Percentiles rank a stretch among this genome's conserved stretches.
Conservation (phyloP, 2,888 invertebrate genomes). For the Drosophila prolongata region DNA sequence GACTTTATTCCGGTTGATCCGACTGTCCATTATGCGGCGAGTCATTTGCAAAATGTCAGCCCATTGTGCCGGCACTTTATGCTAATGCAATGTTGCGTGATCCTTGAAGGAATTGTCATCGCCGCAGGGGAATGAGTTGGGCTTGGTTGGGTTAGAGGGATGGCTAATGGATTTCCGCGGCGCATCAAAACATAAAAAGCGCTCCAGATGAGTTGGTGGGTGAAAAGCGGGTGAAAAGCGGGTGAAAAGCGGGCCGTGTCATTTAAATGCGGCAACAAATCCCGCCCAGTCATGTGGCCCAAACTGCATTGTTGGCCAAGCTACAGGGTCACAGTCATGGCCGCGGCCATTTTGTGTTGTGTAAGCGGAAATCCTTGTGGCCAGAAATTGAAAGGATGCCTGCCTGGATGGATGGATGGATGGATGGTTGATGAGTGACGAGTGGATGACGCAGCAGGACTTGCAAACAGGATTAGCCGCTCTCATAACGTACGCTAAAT, state of each 20-base stretch:
- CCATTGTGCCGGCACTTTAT: conserved; percentile 51
- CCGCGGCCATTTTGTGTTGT: conserved; percentile 38
- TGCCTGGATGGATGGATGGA: conserved; percentile 7
- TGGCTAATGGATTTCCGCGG: conserved; percentile 49
- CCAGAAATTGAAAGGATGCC: conserved; percentile 12
- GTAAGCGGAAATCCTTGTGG: conserved; percentile 54
- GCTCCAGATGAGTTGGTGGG: conserved; percentile 15
- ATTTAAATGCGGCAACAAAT: conserved; percentile 29
- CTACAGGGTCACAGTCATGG: conserved; percentile 10
- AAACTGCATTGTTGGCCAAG: conserved; percentile 42
- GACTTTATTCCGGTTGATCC: conserved; percentile 4
- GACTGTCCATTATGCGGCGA: conserved; percentile 23
- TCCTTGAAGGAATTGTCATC: conserved; percentile 53
- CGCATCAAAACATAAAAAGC: conserved; percentile 43
- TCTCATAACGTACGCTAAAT: conserved; percentile 18
- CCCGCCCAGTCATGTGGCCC: conserved; percentile 41
- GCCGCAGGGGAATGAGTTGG: conserved; percentile 19
- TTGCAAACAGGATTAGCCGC: conserved; percentile 6
- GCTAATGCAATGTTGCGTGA: conserved; percentile 53
- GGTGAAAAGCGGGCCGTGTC: conserved; percentile 6
- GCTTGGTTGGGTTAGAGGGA: not conserved
- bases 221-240: conserved; percentile 7
- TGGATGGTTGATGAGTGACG: not conserved
- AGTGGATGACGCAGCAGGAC: conserved; percentile 28
- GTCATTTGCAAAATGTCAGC: conserved; percentile 44